Conservation (phyloP, 1,140 invertebrate species). For the Scylla paramamosain region DNA sequence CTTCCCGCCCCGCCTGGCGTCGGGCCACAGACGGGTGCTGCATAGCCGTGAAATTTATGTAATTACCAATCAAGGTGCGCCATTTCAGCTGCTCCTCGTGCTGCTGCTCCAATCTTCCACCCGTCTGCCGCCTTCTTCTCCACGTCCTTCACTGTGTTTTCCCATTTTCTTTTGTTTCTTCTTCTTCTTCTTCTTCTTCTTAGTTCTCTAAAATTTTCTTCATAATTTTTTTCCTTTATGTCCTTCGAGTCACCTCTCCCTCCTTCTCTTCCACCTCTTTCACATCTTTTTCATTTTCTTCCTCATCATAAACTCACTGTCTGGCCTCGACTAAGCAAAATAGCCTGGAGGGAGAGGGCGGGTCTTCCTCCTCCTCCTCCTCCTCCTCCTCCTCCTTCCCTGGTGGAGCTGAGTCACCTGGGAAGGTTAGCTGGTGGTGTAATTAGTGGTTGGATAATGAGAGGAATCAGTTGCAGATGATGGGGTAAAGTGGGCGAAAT, state of each 20-base stretch:
- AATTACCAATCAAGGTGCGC: slow-evolving; percentile 1
- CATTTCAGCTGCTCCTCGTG: neutral
- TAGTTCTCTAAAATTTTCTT: neutral
- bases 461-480: slow-evolving; percentile 9
- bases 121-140: neutral
- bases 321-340: neutral
- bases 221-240: neutral
- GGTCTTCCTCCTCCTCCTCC: neutral
- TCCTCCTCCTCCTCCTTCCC: neutral
- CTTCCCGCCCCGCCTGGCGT: neutral
- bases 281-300: neutral
- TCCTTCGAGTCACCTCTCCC: neutral
- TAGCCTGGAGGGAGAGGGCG: neutral
- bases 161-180: neutral
- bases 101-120: neutral
- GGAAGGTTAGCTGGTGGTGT: neutral
- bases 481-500: neutral
- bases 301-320: neutral
- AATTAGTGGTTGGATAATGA: neutral
- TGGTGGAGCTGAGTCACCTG: neutral
- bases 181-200: slow-evolving; percentile 10
- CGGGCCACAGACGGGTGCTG: neutral
- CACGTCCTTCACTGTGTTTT: too few relatives aligned
- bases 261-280: neutral
- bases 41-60: neutral